Percentiles rank a stretch among this genome's conserved stretches.
phyloP scores from a whole-genome alignment of 2,797 vertebrate species.

The Lacerta viridis region DNA sequence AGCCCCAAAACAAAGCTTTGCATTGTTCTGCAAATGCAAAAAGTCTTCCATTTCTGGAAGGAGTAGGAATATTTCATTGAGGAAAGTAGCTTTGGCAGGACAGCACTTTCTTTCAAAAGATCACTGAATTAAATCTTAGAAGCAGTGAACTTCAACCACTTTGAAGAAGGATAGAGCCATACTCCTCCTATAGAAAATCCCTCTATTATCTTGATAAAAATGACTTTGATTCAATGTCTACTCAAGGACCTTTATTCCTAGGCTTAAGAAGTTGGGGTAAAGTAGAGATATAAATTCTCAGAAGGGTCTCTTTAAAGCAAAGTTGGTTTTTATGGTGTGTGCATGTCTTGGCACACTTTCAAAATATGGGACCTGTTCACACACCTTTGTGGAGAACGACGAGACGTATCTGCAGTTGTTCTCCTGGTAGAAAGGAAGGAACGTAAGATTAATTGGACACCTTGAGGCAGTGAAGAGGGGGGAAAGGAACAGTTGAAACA shows the following conservation, averaged over 20 bases:
- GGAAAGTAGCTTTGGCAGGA: slow-evolving; percentile 2
- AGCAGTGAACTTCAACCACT: not conserved
- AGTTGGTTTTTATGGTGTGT: not conserved
- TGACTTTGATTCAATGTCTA: slow-evolving; percentile 33
- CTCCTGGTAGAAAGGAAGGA: slow-evolving; percentile 58
- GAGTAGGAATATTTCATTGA: not conserved
- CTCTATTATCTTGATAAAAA: slow-evolving; percentile 17
- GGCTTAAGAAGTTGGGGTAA: slow-evolving; percentile 28
- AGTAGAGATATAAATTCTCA: not conserved
- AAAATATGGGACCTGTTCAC: slow-evolving; percentile 37
- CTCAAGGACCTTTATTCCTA: not conserved
- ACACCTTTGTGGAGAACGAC: slow-evolving; percentile 27
- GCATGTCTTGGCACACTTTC: slow-evolving; percentile 20
- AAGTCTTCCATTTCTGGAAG: not conserved
- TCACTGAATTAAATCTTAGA: not conserved
- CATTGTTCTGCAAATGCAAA: not conserved
- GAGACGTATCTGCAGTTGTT: not conserved
- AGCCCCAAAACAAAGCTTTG: not conserved
- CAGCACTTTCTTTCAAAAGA: slow-evolving; percentile 31
- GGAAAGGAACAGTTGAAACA: slow-evolving; percentile 69
- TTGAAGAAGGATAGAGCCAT: not conserved
- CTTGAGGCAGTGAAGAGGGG: slow-evolving; percentile 48
- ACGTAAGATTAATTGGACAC: slow-evolving; percentile 65
- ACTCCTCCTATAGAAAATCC: slow-evolving; percentile 16
- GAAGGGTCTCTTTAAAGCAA: slow-evolving; percentile 37